Percentiles rank a stretch among this genome's conserved stretches.
Conservation (phyloP, 2,113 vertebrate genomes). For the Sturnus vulgaris region DNA sequence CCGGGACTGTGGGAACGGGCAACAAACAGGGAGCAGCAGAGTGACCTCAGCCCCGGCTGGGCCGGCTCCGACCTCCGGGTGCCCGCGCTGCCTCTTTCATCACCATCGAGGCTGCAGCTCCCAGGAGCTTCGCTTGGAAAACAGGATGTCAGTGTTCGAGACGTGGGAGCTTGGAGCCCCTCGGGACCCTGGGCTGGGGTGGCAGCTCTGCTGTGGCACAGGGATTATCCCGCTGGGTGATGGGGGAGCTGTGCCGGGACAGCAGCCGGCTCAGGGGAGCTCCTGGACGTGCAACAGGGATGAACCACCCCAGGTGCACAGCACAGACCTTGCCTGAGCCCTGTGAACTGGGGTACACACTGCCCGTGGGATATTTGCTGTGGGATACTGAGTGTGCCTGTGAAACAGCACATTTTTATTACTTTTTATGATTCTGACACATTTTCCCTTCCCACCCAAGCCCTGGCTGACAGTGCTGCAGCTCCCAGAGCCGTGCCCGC, state of each 20-base stretch:
- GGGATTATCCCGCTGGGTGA: not conserved
- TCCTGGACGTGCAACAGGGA: accelerated
- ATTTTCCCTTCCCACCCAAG: not conserved
- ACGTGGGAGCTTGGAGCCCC: accelerated
- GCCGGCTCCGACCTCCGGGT: not conserved
- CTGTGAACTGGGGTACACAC: accelerated
- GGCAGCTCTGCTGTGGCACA: not conserved
- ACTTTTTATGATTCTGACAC: not conserved
- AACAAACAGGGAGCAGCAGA: accelerated
- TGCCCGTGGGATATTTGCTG: not conserved
- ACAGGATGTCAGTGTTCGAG: not conserved
- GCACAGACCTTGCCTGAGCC: not conserved
- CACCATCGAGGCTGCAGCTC: not conserved
- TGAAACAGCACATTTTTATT: not conserved
- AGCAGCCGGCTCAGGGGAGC: not conserved
- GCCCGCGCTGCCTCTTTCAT: not conserved
- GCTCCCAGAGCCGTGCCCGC: not conserved
- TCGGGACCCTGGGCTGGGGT: accelerated
- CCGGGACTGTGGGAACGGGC: not conserved
- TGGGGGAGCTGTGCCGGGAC: not conserved
- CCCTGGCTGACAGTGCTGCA: not conserved
- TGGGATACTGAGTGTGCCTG: not conserved
- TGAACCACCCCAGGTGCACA: accelerated
- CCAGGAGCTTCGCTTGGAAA: not conserved
- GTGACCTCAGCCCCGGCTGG: not conserved